Evolutionary conservation across 2,888 invertebrate genomes (phyloP).

Genomic region (Lasioglossum figueresi): DNA sequence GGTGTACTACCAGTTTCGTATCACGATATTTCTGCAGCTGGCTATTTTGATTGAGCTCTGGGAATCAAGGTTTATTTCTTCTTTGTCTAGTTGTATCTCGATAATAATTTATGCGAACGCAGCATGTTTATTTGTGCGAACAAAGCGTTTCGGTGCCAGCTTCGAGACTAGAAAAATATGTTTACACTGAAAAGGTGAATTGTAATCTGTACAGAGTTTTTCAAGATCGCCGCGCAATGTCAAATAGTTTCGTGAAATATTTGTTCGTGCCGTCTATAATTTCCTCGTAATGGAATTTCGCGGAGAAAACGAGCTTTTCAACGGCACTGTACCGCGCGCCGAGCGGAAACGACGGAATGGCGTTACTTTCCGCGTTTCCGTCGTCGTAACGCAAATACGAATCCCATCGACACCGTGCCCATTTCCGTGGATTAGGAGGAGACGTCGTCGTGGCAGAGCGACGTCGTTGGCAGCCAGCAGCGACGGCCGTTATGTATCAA

Average conservation of each 20-base stretch:
- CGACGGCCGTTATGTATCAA: conserved; percentile 40
- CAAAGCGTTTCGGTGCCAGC: too few relatives aligned
- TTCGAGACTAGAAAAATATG: too few relatives aligned
- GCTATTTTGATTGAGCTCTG: too few relatives aligned
- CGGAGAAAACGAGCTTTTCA: neutral
- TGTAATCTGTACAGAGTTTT: neutral
- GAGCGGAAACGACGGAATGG: conserved; percentile 78
- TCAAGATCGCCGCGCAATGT: neutral
- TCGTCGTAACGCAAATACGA: conserved; percentile 73
- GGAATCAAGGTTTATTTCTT: too few relatives aligned
- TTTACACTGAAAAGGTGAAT: neutral
- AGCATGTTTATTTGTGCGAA: too few relatives aligned
- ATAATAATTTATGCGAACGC: too few relatives aligned
- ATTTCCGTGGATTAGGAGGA: conserved; percentile 73
- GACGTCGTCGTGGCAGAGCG: conserved; percentile 12
- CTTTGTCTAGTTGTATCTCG: too few relatives aligned
- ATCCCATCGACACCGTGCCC: conserved; percentile 74
- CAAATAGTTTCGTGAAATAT: neutral
- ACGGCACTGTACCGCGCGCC: neutral
- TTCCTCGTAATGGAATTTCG: neutral
- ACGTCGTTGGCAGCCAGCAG: neutral
- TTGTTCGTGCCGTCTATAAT: neutral
- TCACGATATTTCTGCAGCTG: neutral
- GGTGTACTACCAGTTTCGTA: conserved; percentile 26
- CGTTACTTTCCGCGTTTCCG: conserved; percentile 78